phyloP scores from a whole-genome alignment of 2,113 vertebrate species.

The Dicentrarchus labrax region DNA sequence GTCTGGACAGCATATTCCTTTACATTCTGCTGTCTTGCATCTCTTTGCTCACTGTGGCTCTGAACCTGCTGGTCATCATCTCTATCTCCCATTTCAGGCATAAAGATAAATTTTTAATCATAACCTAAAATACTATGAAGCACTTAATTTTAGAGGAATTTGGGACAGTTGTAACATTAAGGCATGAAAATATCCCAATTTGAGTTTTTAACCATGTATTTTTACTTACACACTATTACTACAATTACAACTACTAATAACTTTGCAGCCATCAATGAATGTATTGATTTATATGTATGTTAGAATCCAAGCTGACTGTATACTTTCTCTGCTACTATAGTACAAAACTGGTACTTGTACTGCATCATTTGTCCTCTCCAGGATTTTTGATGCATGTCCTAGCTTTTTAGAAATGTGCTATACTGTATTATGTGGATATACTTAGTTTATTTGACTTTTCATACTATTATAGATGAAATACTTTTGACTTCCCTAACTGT shows the following conservation, averaged over 20 bases:
- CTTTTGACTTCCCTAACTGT: background rate
- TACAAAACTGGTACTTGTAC: background rate
- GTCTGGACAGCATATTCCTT: background rate
- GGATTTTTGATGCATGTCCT: too few species aligned
- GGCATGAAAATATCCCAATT: background rate
- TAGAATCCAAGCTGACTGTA: too few species aligned
- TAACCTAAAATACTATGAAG: background rate
- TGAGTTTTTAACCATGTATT: background rate
- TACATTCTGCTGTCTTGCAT: background rate
- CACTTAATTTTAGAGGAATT: too few species aligned
- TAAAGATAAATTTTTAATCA: too few species aligned
- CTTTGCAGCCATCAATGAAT: too few species aligned
- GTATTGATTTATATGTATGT: too few species aligned
- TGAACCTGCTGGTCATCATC: slow-evolving; percentile 9
- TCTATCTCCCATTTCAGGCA: slow-evolving; percentile 3
- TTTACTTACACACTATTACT: too few species aligned
- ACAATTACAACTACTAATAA: too few species aligned
- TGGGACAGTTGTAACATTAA: background rate
- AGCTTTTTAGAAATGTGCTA: too few species aligned
- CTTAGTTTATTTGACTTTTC: background rate
- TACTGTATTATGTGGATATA: too few species aligned
- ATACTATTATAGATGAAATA: background rate
- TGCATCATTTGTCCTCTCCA: too few species aligned
- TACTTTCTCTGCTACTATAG: too few species aligned
- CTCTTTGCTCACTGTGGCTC: background rate